Base-by-base conservation (phyloP, 2,888 invertebrate genomes). In the Ischnura elegans region DNA sequence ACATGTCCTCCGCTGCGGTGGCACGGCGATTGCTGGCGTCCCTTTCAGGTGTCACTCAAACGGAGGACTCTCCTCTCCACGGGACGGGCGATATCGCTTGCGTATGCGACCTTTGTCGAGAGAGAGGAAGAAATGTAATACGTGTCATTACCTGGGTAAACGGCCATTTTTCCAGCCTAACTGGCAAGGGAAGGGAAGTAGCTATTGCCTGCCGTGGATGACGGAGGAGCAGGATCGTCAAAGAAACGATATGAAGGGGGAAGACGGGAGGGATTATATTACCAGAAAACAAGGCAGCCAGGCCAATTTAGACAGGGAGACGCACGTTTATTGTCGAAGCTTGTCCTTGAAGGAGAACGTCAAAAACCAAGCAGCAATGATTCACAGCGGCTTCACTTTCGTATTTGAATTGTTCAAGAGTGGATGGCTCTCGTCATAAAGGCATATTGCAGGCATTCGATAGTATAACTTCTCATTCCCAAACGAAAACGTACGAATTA, bases 1-100 rank as follows among this genome's bases (percentile, higher is more conserved):
- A 90, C 61, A 43, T 87, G 87, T 90, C 61, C 90, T 90, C 61
- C 61, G 55, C 43, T 61, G 61, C n/a, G 86, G 86, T 43, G 55
- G 61, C 36, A n/a, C 10, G 76, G 29, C 10, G 25, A 76, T n/a
- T n/a, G 76, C 8, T 8, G 55, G 21, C 29, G 61, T 55, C 86
- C 46, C 51, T 55, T 51, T 55, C 87, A 87, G 55, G 61, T 55
- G 42, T 87, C 86, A 46, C 25, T 76, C 76, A 76, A 29, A 76
- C 4, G 76, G 36, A 76, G 76, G n/a, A 10, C 45, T 51, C 51
- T 13, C n/a, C n/a, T 25, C 13, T 16, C 47, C 21, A 43, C 29
- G 55, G 61, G 43, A 42, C 10, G 25, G 19, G 43, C 55, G 61
- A 66, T 90, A 90, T 90, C 90, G 90, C 25, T 90, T 90, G 36